Percentiles rank a stretch among this genome's conserved stretches.
Evolutionary conservation across 2,888 invertebrate species (phyloP).

Genomic region (Xestia xanthographa): DNA sequence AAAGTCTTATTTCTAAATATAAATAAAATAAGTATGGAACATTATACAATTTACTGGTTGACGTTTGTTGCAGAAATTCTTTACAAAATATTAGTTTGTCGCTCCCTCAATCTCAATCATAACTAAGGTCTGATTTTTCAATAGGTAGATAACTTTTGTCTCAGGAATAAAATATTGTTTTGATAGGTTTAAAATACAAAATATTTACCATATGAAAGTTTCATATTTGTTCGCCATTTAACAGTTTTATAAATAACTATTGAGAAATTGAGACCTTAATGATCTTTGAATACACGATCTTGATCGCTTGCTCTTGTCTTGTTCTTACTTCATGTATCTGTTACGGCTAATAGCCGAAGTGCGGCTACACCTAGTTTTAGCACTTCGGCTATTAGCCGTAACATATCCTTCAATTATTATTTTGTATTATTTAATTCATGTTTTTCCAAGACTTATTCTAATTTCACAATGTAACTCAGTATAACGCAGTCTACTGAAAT

Average conservation of each 20-base stretch:
- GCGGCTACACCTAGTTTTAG: too few relatives aligned
- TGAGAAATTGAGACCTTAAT: not conserved
- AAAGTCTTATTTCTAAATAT: constrained; percentile 62
- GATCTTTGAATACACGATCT: not conserved
- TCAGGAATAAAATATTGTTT: not conserved
- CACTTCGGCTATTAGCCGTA: too few relatives aligned
- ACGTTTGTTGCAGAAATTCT: not conserved
- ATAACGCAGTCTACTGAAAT: not conserved
- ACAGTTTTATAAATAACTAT: too few relatives aligned
- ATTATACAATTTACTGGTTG: constrained; percentile 1
- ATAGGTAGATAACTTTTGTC: not conserved
- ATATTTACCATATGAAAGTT: not conserved
- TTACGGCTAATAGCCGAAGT: too few relatives aligned
- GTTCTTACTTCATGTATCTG: too few relatives aligned
- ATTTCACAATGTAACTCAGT: not conserved
- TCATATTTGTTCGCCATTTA: not conserved
- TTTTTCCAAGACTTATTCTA: too few relatives aligned
- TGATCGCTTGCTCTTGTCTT: too few relatives aligned
- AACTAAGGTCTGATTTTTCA: not conserved
- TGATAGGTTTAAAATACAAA: not conserved
- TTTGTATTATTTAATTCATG: not conserved
- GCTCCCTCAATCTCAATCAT: not conserved
- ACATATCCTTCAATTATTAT: constrained; percentile 10
- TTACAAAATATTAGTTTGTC: not conserved
- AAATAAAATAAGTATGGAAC: not conserved